A percentile compares a stretch with the other conserved stretches of the same genome.
Conservation (phyloP, 1,140 invertebrate species). For the Tachypleus tridentatus region DNA sequence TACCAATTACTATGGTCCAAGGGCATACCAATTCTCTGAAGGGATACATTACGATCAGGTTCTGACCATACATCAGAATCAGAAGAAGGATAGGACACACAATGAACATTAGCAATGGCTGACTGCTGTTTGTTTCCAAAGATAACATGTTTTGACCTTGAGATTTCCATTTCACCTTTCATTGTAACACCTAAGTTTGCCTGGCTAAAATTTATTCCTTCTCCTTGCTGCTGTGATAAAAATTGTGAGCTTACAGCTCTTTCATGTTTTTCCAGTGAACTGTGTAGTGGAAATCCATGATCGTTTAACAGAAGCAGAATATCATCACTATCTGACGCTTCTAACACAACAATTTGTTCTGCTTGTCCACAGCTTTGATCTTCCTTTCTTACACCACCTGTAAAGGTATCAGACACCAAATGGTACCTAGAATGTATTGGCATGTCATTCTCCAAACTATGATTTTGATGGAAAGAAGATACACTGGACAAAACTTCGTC, state of each 20-base stretch:
- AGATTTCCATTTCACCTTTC: not conserved
- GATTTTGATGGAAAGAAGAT: too few species aligned
- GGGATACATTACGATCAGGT: slow-evolving; percentile 15
- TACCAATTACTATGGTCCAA: too few species aligned
- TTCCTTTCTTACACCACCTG: too few species aligned
- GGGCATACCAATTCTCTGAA: slow-evolving; percentile 16
- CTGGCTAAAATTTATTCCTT: not conserved
- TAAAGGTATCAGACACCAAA: too few species aligned
- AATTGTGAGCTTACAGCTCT: not conserved
- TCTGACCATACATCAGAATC: slow-evolving; percentile 21
- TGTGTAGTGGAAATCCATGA: slow-evolving; percentile 10
- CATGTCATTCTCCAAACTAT: too few species aligned
- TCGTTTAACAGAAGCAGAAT: slow-evolving; percentile 12
- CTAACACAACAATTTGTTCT: slow-evolving; percentile 13
- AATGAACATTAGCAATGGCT: not conserved
- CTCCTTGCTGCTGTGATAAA: not conserved
- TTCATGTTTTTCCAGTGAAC: slow-evolving; percentile 5
- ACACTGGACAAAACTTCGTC: too few species aligned
- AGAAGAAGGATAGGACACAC: slow-evolving; percentile 6
- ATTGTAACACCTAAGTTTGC: not conserved
- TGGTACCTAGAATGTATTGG: too few species aligned
- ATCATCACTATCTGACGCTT: slow-evolving; percentile 14
- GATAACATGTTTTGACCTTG: too few species aligned
- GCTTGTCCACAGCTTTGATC: not conserved
- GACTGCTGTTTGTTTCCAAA: not conserved